Evolutionary conservation across 2,888 invertebrate species (phyloP), one percentile per base, ranked within the genome.

Genomic region (Oithona nana): DNA sequence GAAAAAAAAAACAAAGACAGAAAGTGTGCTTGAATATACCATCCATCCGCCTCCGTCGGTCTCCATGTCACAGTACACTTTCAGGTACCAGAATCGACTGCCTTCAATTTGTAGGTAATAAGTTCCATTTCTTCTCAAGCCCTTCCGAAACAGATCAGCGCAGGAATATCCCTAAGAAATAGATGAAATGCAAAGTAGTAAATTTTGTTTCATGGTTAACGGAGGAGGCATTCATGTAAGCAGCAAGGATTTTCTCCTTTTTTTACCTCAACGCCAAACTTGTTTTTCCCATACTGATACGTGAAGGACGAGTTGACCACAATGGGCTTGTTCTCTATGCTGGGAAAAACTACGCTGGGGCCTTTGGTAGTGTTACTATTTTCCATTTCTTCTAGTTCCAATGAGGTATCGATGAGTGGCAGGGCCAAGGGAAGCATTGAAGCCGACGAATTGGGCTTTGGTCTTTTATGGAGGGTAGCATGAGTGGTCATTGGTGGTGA

Each of bases 11-110:
- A n/a, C n/a, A n/a, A n/a, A n/a, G n/a, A n/a, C n/a, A n/a, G n/a
- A n/a, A n/a, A n/a, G n/a, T n/a, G n/a, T n/a, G n/a, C n/a, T n/a
- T n/a, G n/a, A n/a, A n/a, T n/a, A n/a, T 77, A 90, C 90, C 75
- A 88, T 90, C 90, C 90, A 90, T 63, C 90, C 90, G 64, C 90
- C 90, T 69, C 89, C 89, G 39, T 87, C 83, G 16, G 85, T 77
- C 71, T 85, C 86, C 73, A 90, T 89, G 70, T 90, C 89, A 73
- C 90, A 90, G 74, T 79, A 89, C 22, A 89, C 89, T 73, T 88
- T 88, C 66, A 89, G 77, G 78, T 88, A 90, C 88, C 89, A 89
- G 75, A 88, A 90, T 1, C 88, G 88, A 3, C 88, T 89, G 49
- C 89, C 89, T 64, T 88, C 79, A 68, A 89, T 89, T 77, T 88